Conservation (phyloP, 1,140 invertebrate genomes). For the Riptortus pedestris region DNA sequence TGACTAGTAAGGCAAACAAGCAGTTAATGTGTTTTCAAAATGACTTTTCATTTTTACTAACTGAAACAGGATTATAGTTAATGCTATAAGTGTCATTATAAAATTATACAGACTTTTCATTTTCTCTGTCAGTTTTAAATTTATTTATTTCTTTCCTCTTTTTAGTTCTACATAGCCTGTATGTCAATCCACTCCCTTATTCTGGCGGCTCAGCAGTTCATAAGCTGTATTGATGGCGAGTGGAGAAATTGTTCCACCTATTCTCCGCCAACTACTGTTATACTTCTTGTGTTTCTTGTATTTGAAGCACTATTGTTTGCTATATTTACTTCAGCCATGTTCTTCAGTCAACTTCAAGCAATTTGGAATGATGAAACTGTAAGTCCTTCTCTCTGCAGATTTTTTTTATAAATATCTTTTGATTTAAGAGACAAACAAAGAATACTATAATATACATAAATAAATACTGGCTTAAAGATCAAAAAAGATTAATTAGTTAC, state of each 20-base stretch:
- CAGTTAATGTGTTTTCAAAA: too few species aligned
- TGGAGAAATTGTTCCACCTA: constrained; percentile 90
- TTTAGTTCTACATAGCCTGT: constrained; percentile 94
- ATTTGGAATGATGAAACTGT: constrained; percentile 99
- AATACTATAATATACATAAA: too few species aligned
- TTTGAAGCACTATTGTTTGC: constrained; percentile 96
- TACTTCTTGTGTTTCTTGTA: constrained; percentile 87
- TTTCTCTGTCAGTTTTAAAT: neutral
- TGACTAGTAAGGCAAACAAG: too few species aligned
- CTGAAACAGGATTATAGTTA: too few species aligned
- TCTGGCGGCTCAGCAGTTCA: constrained; percentile 85
- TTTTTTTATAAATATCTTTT: neutral
- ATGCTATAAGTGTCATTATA: too few species aligned
- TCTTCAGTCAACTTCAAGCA: constrained; percentile 81
- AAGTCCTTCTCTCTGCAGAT: constrained; percentile 33
- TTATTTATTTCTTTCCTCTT: constrained; percentile 31
- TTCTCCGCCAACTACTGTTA: constrained; percentile 89
- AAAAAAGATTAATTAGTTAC: too few species aligned
- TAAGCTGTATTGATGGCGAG: constrained; percentile 83
- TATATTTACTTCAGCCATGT: constrained; percentile 97
- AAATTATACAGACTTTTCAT: too few species aligned
- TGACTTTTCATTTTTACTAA: too few species aligned
- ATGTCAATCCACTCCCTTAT: constrained; percentile 91
- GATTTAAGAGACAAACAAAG: too few species aligned
- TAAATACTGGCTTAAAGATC: too few species aligned